Conservation (phyloP, 1,140 invertebrate species). For the Chymomyza costata region DNA sequence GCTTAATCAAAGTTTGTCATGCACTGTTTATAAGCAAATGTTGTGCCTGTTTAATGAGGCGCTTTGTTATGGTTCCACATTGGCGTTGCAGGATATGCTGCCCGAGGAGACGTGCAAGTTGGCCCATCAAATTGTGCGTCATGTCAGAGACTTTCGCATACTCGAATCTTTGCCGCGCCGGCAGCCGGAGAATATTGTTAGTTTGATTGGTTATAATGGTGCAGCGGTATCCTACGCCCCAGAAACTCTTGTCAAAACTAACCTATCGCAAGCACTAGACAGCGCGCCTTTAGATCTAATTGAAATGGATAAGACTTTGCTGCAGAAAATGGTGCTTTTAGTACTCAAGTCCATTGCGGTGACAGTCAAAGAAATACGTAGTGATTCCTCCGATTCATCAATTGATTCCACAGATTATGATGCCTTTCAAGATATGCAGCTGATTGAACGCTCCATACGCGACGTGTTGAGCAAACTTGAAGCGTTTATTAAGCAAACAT, state of each 20-base stretch:
- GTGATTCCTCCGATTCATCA: slow-evolving; percentile 88
- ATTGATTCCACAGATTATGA: slow-evolving; percentile 88
- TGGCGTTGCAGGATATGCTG: slow-evolving; percentile 89
- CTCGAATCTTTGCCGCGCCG: slow-evolving; percentile 79
- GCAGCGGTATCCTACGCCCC: slow-evolving; percentile 42
- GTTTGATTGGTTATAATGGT: slow-evolving; percentile 77
- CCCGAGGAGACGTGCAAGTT: slow-evolving; percentile 91
- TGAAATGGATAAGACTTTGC: slow-evolving; percentile 81
- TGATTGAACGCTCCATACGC: slow-evolving; percentile 89
- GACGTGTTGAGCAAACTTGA: slow-evolving; percentile 89
- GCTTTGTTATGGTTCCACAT: slow-evolving; percentile 90
- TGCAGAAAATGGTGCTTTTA: slow-evolving; percentile 89
- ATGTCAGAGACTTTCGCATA: slow-evolving; percentile 88
- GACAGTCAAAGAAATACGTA: slow-evolving; percentile 91
- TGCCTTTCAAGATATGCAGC: slow-evolving; percentile 91
- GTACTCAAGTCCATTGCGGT: slow-evolving; percentile 92
- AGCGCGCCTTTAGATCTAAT: slow-evolving; percentile 34
- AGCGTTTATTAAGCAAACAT: slow-evolving; percentile 85
- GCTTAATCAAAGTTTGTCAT: slow-evolving; percentile 82
- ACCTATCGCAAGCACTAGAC: slow-evolving; percentile 31
- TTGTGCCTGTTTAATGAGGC: slow-evolving; percentile 91
- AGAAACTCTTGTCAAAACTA: slow-evolving; percentile 17
- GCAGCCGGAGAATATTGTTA: slow-evolving; percentile 76
- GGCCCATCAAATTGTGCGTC: slow-evolving; percentile 88
- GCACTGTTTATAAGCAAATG: slow-evolving; percentile 89